Percentiles rank a stretch among this genome's conserved stretches.
phyloP scores from a whole-genome alignment of 2,888 invertebrate species.

The Erebia ligea region DNA sequence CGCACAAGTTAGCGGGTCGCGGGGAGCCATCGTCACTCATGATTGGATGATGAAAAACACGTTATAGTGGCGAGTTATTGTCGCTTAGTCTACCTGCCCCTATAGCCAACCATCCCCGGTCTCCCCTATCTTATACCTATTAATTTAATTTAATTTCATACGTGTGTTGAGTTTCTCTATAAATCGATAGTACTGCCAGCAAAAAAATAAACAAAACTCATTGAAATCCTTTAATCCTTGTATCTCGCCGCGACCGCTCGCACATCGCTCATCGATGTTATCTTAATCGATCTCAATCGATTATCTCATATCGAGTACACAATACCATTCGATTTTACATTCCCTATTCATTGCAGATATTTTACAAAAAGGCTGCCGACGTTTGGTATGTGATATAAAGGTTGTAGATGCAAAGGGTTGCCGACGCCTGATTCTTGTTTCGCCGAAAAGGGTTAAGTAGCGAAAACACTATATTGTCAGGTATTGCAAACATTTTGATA shows the following conservation, averaged over 20 bases:
- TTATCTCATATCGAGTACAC: conserved; percentile 25
- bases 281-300: conserved; percentile 37
- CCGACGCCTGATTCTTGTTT: conserved; percentile 16
- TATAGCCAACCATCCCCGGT: too few species aligned
- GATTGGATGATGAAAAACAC: too few species aligned
- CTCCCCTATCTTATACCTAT: too few species aligned
- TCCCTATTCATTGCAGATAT: conserved; percentile 5
- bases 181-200: too few species aligned
- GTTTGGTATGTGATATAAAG: not conserved
- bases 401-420: conserved; percentile 24
- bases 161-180: too few species aligned
- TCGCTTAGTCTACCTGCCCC: too few species aligned
- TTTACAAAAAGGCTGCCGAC: conserved; percentile 8
- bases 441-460: conserved; percentile 30
- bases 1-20: too few species aligned
- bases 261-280: conserved; percentile 26
- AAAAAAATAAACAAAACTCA: not conserved
- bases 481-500: conserved; percentile 35
- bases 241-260: conserved; percentile 5
- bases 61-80: too few species aligned
- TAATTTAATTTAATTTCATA: too few species aligned
- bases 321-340: conserved; percentile 10
- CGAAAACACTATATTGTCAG: conserved; percentile 25
- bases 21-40: too few species aligned
- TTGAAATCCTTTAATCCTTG: not conserved